Base-by-base conservation (phyloP, 2,113 vertebrate species). In the Cheilinus undulatus region DNA sequence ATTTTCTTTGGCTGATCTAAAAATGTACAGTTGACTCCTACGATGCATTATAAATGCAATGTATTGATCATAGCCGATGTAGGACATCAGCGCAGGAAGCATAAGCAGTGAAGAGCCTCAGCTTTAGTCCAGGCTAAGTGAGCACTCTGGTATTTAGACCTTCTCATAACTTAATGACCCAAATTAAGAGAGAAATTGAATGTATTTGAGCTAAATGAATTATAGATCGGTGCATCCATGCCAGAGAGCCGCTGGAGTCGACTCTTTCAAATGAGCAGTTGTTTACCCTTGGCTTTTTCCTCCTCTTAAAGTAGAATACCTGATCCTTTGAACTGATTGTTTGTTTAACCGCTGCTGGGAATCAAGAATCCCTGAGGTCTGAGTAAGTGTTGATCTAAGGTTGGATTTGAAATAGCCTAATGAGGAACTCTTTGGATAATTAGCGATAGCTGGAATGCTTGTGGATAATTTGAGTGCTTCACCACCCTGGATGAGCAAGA, bases 261-360 rank as follows among this genome's bases (percentile, higher is more conserved):
- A 86, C 90, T 86, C 76, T 88, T 82, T 86, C 78, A 93, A 90
- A 91, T 88, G 92, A 92, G 89, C 87, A 92, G 85, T 93, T 94
- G 89, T 93, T 94, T 93, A 94, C 92, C 88, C 87, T 90, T 79
- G 73, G 73, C 84, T 86, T 84, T 61, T 26, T 66, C 6, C 82
- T 85, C 79, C 78, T 86, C 74, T 82, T 88, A 84, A 83, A 91
- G 90, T 73, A 83, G 89, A 92, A 87, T 93, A 94, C 90, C 92
- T 93, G 92, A 93, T 91, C 91, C 91, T 93, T 93, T 94, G 92
- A 94, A 94, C 90, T 89, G 84, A 90, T 89, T 89, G 90, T 93
- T 94, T 94, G 89, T 93, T 94, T 89, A 92, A 94, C 89, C 78
- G 90, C 90, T 86, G 90, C 91, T 92, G 92, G 92, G 92, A 94